Conservation (phyloP, 2,113 vertebrate genomes). For the Dissostichus mawsoni region DNA sequence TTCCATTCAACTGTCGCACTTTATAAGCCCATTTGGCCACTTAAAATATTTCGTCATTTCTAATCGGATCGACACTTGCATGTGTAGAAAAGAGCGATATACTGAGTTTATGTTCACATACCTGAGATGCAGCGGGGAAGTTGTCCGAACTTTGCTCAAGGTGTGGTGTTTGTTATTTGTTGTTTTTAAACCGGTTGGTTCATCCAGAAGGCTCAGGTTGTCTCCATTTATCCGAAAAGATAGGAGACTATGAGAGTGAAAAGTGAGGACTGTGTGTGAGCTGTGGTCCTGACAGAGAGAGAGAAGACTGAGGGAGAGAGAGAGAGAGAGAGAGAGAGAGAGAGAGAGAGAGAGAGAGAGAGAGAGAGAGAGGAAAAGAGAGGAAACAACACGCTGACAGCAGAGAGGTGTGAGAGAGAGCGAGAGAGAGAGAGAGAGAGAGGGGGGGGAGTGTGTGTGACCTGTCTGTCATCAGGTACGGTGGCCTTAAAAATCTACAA, state of each 20-base stretch:
- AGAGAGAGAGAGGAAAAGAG: constrained; percentile 33
- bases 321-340: constrained; percentile 24
- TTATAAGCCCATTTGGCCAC: neutral
- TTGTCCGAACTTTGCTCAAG: neutral
- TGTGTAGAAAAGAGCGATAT: neutral
- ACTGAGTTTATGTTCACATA: constrained; percentile 31
- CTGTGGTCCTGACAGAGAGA: constrained; percentile 5
- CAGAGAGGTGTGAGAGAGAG: constrained; percentile 28
- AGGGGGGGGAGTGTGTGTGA: neutral
- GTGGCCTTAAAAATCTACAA: neutral
- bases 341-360: constrained; percentile 24
- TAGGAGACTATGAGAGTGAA: constrained; percentile 1
- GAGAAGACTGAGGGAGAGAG: constrained; percentile 15
- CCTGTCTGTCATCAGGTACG: neutral
- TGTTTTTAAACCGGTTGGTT: constrained; percentile 5
- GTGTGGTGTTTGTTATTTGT: neutral
- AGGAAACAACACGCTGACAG: constrained; percentile 58
- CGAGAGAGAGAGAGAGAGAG: too few species aligned
- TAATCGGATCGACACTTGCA: neutral
- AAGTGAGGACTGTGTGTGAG: constrained; percentile 3
- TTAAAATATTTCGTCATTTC: neutral
- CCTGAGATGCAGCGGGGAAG: constrained; percentile 46
- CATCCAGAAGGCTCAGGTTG: constrained; percentile 40
- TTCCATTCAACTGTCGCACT: constrained; percentile 38
- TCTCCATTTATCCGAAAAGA: constrained; percentile 58